Conservation (phyloP, 35 echinoderm and acorn worm species). For the Acanthaster planci region DNA sequence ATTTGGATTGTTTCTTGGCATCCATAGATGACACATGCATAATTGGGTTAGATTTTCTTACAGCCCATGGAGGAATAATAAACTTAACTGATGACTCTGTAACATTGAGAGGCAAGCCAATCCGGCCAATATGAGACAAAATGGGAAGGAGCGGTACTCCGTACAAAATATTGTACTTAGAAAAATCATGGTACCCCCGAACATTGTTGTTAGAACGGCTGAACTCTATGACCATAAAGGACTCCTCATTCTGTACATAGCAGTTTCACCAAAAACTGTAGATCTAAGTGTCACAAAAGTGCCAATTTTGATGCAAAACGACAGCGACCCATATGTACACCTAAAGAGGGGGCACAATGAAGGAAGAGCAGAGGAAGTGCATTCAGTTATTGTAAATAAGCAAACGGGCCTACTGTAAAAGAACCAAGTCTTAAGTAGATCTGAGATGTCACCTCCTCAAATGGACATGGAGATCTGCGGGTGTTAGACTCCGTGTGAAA, state of each 20-base stretch:
- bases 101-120: neutral
- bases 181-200: neutral
- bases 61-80: too few species aligned
- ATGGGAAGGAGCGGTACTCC: neutral
- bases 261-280: neutral
- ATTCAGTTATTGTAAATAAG: neutral
- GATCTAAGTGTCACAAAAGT: neutral
- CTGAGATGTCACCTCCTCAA: too few species aligned
- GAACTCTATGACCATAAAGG: neutral
- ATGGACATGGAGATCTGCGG: too few species aligned
- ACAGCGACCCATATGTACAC: neutral
- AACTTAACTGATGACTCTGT: neutral
- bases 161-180: neutral
- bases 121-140: neutral
- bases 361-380: neutral
- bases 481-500: neutral
- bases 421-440: neutral
- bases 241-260: neutral
- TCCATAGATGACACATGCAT: too few species aligned
- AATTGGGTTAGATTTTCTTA: too few species aligned
- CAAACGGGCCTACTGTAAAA: too few species aligned
- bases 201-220: neutral
- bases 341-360: neutral
- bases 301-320: neutral
- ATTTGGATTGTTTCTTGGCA: too few species aligned